phyloP scores from a whole-genome alignment of 53 echinoderm and acorn worm genomes.

The Holothuria leucospilota region DNA sequence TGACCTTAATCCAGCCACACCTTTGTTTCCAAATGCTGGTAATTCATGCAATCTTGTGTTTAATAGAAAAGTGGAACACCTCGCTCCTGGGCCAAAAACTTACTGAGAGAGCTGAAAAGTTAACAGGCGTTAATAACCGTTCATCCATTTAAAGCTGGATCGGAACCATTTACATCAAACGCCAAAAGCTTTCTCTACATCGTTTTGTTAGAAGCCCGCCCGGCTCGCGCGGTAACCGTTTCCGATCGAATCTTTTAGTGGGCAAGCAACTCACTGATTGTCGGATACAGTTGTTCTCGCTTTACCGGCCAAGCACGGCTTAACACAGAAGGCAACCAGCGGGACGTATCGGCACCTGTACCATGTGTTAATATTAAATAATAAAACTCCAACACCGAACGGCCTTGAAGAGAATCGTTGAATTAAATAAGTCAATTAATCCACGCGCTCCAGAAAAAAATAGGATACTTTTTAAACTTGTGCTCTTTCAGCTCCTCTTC shows the following conservation, averaged over 20 bases:
- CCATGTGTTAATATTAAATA: constrained; percentile 42
- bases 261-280: not conserved
- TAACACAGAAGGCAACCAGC: constrained; percentile 36
- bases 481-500: too few species aligned
- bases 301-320: constrained; percentile 11
- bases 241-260: constrained; percentile 9
- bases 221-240: not conserved
- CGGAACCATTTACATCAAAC: too few species aligned
- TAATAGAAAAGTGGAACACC: too few species aligned
- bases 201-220: too few species aligned
- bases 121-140: too few species aligned
- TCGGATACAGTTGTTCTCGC: constrained; percentile 33
- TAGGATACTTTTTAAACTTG: constrained; percentile 2
- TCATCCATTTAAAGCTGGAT: too few species aligned
- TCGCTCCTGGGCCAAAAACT: too few species aligned
- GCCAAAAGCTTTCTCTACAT: too few species aligned
- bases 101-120: too few species aligned
- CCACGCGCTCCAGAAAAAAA: not conserved
- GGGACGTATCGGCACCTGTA: constrained; percentile 20
- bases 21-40: too few species aligned
- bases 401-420: constrained; percentile 8
- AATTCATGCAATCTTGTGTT: too few species aligned
- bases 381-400: constrained; percentile 23
- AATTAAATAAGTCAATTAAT: constrained; percentile 32
- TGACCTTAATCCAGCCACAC: too few species aligned